Evolutionary conservation across 2,797 vertebrate species (phyloP), one percentile per base, ranked within the genome.

Genomic region (Chloroceryle amazona): DNA sequence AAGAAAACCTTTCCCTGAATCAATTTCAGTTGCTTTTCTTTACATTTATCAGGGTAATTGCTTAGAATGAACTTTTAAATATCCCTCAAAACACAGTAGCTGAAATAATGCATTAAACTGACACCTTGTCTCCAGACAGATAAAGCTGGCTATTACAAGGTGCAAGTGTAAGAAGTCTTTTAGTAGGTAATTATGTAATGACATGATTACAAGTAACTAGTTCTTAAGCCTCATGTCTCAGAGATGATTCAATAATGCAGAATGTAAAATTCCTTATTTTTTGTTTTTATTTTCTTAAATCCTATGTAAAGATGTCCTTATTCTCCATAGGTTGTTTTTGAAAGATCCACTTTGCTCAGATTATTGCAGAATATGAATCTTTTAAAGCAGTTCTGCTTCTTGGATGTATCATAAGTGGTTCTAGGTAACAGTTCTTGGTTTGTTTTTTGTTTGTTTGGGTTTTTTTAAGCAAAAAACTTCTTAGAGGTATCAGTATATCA

Each of bases 1-100:
- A 92, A 68, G 55, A 76, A 91, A 79, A 51, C 9, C 4, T 20
- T 79, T 39, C 10, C 26, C 15, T 52, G 75, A 67, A 61, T 19
- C 42, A 52, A 4, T 79, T 67, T 74, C 41, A 51, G 33, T 49
- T 93, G 42, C 41, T 93, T 96, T 81, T 82, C 54, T 86, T 96
- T 65, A n/a, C 6, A 9, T 81, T 89, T 92, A 79, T 76, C 18
- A 33, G 1, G 0, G 16, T 66, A 61, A 72, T 72, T 83, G 41
- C 31, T 96, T 84, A 61, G 55, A 70, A 78, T 76, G 13, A 79
- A 35, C 39, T 93, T 81, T 23, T 16, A 80, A 80, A 74, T 55
- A 63, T 31, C 39, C 11, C 11, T 54, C 1, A 4, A 62, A 93
- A 65, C 54, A 28, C 26, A 79, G 41, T 79, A 81, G 78, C 44